Percentiles rank a stretch among this genome's conserved stretches.
Conservation (phyloP, 1,140 invertebrate species). For the Pantala flavescens region DNA sequence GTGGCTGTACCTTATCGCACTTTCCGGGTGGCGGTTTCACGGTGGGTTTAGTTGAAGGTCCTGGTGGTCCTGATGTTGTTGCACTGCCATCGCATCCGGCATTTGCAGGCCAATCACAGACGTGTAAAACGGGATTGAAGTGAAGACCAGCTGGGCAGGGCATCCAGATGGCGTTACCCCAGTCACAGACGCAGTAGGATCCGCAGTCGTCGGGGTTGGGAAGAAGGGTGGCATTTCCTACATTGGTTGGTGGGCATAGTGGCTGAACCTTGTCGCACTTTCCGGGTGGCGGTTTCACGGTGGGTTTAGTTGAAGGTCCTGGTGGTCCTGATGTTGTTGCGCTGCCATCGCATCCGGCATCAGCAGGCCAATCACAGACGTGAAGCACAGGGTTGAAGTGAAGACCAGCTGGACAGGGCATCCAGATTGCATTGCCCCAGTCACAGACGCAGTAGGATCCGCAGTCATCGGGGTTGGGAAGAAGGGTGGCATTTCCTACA, state of each 20-base stretch:
- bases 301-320: background rate
- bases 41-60: background rate
- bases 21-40: no score
- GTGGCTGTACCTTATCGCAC: background rate
- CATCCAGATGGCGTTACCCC: conserved; percentile 20
- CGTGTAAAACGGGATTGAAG: conserved; percentile 21
- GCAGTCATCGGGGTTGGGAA: conserved; percentile 27
- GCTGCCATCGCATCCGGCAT: conserved; percentile 16
- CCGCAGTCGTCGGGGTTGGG: conserved; percentile 25
- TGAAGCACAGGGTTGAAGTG: conserved; percentile 23
- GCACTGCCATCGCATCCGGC: conserved; percentile 25
- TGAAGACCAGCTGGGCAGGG: conserved; percentile 16
- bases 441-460: conserved; percentile 30
- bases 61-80: background rate
- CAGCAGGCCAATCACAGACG: conserved; percentile 26
- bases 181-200: conserved; percentile 24
- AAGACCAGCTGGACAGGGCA: conserved; percentile 20
- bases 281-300: no score
- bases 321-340: no score
- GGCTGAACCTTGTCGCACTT: background rate
- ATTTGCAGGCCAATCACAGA: conserved; percentile 27
- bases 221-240: background rate
- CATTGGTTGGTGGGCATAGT: background rate
- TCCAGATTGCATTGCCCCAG: conserved; percentile 25
- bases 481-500: background rate